Conservation (phyloP, 2,113 vertebrate genomes). For the Vulpes lagopus region DNA sequence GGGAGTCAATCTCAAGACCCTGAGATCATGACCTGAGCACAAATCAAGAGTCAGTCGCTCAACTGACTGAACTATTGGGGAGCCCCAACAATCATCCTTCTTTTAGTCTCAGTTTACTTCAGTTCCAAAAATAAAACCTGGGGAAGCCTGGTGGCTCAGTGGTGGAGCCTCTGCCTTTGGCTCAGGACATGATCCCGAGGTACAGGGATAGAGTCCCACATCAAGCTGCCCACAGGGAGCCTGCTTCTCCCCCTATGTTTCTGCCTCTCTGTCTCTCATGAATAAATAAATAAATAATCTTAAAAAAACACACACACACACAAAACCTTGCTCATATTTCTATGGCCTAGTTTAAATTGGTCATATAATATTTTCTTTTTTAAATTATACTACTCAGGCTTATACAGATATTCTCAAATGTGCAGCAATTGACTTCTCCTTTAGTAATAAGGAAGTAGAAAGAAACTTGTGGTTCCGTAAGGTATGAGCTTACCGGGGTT, state of each 20-base stretch:
- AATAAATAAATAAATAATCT: no score
- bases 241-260: no score
- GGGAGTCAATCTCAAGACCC: not conserved
- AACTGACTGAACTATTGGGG: not conserved
- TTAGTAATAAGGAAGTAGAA: slow-evolving; percentile 59
- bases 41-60: not conserved
- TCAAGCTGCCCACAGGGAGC: no score
- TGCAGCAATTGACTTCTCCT: not conserved
- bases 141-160: no score
- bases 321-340: not conserved
- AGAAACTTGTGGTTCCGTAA: not conserved
- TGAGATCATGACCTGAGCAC: not conserved
- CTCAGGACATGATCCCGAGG: no score
- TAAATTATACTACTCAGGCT: not conserved
- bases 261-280: no score
- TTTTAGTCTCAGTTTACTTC: not conserved
- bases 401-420: not conserved
- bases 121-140: not conserved
- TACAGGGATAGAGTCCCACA: no score
- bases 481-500: not conserved
- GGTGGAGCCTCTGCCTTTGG: no score
- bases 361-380: not conserved
- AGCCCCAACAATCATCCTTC: not conserved
- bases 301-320: not conserved
- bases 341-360: not conserved